Conservation (phyloP, 2,888 invertebrate genomes). For the Cataglyphis rosenhaueri region DNA sequence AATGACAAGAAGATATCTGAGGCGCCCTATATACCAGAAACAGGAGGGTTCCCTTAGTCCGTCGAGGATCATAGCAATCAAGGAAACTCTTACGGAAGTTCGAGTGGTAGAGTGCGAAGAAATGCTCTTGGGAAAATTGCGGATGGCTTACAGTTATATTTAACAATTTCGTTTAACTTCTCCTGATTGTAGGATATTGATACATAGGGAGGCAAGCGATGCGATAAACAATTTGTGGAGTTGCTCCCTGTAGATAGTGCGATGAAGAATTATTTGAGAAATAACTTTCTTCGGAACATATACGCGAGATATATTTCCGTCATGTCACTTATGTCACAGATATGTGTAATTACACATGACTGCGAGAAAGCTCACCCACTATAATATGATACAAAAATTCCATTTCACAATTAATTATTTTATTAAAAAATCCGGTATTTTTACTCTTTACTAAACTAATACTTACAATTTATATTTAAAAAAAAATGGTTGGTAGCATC, state of each 20-base stretch:
- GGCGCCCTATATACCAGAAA: background rate
- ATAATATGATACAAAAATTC: background rate
- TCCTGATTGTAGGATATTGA: slow-evolving; percentile 24
- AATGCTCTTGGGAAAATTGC: slow-evolving; percentile 38
- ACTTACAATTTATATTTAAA: background rate
- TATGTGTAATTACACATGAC: background rate
- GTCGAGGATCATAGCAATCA: slow-evolving; percentile 33
- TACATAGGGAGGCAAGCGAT: slow-evolving; percentile 31
- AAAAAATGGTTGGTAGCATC: background rate
- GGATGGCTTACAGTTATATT: slow-evolving; percentile 26
- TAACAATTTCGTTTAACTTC: slow-evolving; percentile 43
- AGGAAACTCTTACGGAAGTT: slow-evolving; percentile 34
- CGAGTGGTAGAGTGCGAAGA: background rate
- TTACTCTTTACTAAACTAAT: background rate
- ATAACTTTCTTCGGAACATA: background rate
- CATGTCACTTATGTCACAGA: background rate
- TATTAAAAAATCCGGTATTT: background rate
- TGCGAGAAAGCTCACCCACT: background rate
- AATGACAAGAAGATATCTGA: background rate
- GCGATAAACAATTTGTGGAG: slow-evolving; percentile 9
- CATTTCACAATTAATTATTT: background rate
- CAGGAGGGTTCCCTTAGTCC: background rate
- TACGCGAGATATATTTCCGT: background rate
- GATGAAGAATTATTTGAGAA: background rate
- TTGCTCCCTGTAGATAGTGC: background rate